Percentiles rank a stretch among this genome's conserved stretches.
These are phyloP conservation scores for Amphipoea lucens DNA, from an alignment of 2,888 invertebrate genomes.

Conservation along the genomic window DNA sequence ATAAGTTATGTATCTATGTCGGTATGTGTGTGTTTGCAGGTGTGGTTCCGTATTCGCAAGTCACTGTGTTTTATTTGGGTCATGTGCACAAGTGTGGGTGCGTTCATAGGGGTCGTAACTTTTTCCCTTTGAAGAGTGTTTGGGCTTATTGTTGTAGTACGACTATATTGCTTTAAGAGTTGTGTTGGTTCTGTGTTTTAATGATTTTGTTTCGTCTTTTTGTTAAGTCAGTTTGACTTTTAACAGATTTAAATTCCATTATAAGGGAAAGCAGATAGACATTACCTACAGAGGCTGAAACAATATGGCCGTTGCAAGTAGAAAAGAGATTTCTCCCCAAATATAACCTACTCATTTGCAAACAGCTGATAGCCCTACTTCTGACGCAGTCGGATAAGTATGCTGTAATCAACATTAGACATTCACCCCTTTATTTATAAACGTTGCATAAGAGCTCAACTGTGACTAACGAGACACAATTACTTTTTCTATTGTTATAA, in stretches of 20 bases:
- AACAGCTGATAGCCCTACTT: too few relatives aligned
- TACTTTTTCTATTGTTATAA: too few relatives aligned
- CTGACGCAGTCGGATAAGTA: background rate
- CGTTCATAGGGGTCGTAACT: conserved; percentile 38
- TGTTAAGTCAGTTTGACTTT: background rate
- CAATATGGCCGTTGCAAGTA: too few relatives aligned
- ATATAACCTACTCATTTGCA: too few relatives aligned
- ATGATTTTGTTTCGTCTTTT: conserved; percentile 12
- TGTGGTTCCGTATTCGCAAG: conserved; percentile 45
- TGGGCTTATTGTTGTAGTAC: conserved; percentile 35
- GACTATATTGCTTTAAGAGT: conserved; percentile 21
- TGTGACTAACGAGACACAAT: too few relatives aligned
- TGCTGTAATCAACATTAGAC: background rate
- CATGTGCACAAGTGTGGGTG: conserved; percentile 46
- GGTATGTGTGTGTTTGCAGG: conserved; percentile 20
- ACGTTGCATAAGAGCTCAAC: too few relatives aligned
- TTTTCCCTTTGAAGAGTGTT: conserved; percentile 47
- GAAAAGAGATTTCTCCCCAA: too few relatives aligned
- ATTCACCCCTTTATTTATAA: too few relatives aligned
- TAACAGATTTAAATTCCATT: background rate
- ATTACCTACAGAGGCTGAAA: too few relatives aligned
- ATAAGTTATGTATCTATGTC: conserved; percentile 38
- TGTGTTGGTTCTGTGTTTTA: conserved; percentile 23
- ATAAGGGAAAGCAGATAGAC: too few relatives aligned
- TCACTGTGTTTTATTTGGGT: conserved; percentile 59